These are phyloP conservation scores for Lithosia quadra DNA, from an alignment of 2,888 invertebrate species.

Conservation along the genomic window DNA sequence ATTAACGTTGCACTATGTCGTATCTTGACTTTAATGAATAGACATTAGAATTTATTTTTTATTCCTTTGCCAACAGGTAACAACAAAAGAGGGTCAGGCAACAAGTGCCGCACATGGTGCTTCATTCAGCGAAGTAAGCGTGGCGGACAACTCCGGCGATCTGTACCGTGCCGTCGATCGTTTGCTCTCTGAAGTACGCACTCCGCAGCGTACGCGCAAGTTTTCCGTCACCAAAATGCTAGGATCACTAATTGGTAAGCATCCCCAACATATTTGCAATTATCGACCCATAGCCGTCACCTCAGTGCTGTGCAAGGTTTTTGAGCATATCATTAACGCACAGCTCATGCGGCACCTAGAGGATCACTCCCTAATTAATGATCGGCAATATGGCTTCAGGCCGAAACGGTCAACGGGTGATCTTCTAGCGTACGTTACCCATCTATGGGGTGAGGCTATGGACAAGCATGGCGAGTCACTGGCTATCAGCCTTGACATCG, in stretches of 20 bases:
- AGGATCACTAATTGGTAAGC: conserved; percentile 89
- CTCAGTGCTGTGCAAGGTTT: no score
- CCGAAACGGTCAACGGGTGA: no score
- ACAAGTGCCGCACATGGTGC: conserved; percentile 89
- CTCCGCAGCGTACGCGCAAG: conserved; percentile 89
- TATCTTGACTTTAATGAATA: not conserved
- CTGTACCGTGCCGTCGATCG: conserved; percentile 91
- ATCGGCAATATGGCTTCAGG: no score
- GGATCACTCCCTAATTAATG: no score
- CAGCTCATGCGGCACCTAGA: no score
- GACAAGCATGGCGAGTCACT: no score
- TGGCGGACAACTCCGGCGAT: conserved; percentile 92
- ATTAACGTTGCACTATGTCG: no score
- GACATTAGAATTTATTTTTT: conserved; percentile 1
- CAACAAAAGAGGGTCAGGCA: conserved; percentile 90
- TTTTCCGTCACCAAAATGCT: conserved; percentile 94
- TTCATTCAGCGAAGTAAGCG: conserved; percentile 93
- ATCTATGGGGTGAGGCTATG: no score
- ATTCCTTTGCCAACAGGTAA: conserved; percentile 83
- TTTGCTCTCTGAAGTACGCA: conserved; percentile 89
- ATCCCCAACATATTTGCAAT: conserved; percentile 5
- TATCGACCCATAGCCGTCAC: no score
- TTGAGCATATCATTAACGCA: no score
- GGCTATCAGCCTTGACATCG: no score
- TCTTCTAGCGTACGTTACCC: no score